Evolutionary conservation across 1,140 invertebrate genomes (phyloP).

Genomic region (Eufriesea mexicana): DNA sequence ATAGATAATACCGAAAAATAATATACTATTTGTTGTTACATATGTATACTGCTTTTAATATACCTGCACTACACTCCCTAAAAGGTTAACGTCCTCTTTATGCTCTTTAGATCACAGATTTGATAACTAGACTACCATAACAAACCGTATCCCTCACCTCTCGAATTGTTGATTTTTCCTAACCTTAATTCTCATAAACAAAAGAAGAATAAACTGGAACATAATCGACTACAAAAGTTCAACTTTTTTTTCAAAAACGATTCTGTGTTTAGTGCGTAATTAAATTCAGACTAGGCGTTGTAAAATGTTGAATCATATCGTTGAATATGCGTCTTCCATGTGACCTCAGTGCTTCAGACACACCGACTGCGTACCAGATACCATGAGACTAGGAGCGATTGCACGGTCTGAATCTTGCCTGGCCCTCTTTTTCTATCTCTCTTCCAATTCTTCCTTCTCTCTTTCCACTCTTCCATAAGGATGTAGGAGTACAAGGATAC

Average conservation of each 20-base stretch:
- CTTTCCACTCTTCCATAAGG: background rate
- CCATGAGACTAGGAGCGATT: background rate
- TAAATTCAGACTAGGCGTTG: background rate
- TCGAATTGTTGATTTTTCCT: background rate
- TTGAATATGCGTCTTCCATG: background rate
- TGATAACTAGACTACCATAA: no score
- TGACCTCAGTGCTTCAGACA: constrained; percentile 26
- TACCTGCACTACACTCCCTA: no score
- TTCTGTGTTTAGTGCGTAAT: background rate
- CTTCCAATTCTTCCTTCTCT: background rate
- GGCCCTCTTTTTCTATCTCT: background rate
- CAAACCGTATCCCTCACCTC: no score
- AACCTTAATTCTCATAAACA: background rate
- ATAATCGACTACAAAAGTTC: background rate
- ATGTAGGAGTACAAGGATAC: background rate
- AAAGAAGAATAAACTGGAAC: background rate
- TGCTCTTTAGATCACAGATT: no score
- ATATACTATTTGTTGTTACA: no score
- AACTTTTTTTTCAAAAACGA: background rate
- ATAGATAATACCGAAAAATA: no score
- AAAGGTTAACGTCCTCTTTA: no score
- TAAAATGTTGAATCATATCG: constrained; percentile 4
- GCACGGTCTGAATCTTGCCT: background rate
- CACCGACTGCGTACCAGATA: background rate
- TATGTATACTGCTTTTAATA: no score